Percentiles rank a stretch among this genome's conserved stretches.
Evolutionary conservation across 2,113 vertebrate species (phyloP).

Genomic region (Chaetorhynchus papuensis): DNA sequence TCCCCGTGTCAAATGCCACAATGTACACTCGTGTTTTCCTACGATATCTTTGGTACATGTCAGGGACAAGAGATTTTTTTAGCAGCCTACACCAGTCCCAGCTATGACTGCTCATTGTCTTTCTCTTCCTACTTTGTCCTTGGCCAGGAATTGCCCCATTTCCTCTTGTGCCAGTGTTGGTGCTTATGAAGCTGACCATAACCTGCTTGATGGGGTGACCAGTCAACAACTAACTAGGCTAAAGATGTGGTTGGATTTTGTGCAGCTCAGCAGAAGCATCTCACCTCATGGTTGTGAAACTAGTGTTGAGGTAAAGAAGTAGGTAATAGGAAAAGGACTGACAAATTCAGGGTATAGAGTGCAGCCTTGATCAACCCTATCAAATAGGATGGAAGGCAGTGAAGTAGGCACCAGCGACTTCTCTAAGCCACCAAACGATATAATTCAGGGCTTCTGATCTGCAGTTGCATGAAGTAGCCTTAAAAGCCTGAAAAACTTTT

Average conservation of each 20-base stretch:
- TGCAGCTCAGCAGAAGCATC: background rate
- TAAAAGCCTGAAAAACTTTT: background rate
- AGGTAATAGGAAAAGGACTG: background rate
- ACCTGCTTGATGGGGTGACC: background rate
- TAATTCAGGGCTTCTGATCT: background rate
- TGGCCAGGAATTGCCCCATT: background rate
- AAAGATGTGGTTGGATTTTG: background rate
- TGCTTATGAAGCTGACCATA: background rate
- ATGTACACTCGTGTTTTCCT: background rate
- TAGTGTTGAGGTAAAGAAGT: background rate
- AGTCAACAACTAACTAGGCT: background rate
- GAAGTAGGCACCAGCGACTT: background rate
- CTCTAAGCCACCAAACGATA: background rate
- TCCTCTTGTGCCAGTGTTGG: background rate
- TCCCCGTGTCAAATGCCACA: rapidly evolving
- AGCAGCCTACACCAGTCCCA: background rate
- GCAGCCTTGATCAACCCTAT: background rate
- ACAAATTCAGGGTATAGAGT: background rate
- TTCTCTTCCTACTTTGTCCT: background rate
- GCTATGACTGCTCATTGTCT: background rate
- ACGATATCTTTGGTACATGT: rapidly evolving
- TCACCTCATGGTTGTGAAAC: rapidly evolving
- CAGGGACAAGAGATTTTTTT: background rate
- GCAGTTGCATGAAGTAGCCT: background rate
- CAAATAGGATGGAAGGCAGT: background rate